Base-by-base conservation (phyloP, 2,888 invertebrate genomes). In the Conops quadrifasciatus region DNA sequence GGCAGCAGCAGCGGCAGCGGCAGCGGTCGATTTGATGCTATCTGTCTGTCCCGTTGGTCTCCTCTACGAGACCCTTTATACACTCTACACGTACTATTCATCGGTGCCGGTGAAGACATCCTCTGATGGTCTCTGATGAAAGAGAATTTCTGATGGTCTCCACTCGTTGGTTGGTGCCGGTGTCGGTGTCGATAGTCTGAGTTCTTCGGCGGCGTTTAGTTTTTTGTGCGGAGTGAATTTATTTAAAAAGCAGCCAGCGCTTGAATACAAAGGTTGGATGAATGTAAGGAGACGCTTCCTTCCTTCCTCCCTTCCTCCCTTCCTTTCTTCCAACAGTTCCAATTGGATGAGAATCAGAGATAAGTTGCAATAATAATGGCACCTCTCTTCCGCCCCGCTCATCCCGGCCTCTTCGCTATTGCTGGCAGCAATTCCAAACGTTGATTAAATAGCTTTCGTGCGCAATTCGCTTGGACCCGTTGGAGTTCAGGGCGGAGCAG, bases 141-240 rank as follows among this genome's bases (percentile, higher is more conserved):
- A 67, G 58, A 28, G 67, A 67, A 67, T 67, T 24, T 26, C 15
- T 67, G 58, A 67, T 67, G 67, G 36, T 24, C 24, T 58, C 26
- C 58, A 53, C n/a, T 53, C 21, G 21, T 21, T 24, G 24, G n/a
- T 47, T 47, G 21, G 66, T 49, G 26, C 26, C 53, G 65, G 13
- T 28, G 56, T 43, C 9, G 67, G 11, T 36, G n/a, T 16, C 45
- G 67, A 36, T 58, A n/a, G 30, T 36, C 36, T 36, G 5, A 9
- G 36, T 36, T 36, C 5, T 36, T 9, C 36, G 9, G 36, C 4
- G 9, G 36, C 4, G 9, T 36, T 36, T 36, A 9, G n/a, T n/a
- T n/a, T 36, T 36, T 36, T 65, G 58, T 36, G 45, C 56, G 67
- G 9, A 67, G 45, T 58, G 3, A 49, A 47, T 49, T 21, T 64